Base-by-base conservation (phyloP, 53 echinoderm and acorn worm species). In the Paracentrotus lividus region DNA sequence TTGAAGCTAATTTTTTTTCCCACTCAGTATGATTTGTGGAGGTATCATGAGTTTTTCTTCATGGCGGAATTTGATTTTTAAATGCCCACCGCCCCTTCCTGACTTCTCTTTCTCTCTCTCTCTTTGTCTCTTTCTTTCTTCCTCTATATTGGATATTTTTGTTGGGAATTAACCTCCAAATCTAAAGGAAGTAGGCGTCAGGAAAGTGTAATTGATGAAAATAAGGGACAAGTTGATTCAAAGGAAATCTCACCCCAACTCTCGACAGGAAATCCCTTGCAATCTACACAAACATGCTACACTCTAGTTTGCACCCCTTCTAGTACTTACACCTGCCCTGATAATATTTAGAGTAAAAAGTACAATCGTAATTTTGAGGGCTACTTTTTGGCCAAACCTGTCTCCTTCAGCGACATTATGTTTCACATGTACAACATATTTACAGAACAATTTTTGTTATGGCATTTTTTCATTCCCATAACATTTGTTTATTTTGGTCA, bases 221-320 rank as follows among this genome's bases (percentile, higher is more conserved):
- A 33, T 53, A 85, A 85, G 32, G 53, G 53, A 85, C 26, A 42
- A 29, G 53, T 27, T 29, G 53, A 33, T 85, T 52, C 31, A 49
- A 53, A 85, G 85, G 85, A 85, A 85, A 85, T 85, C 85, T 85
- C 27, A 29, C 51, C 53, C 85, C 85, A 85, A 53, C 85, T 85
- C 51, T 42, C 24, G 85, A 51, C 85, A 85, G 85, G 85, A 85
- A 85, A 85, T 85, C 26, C 10, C 85, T 29, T 51, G 32, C 31
- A 53, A 85, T 85, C 85, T 85, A 52, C 42, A 51, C 27, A 52
- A 85, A 85, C 31, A 85, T 85, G 52, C 32, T 85, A 52, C 31
- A 24, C 85, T 42, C 53, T 85, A 32, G 85, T 32, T 31, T 42
- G 53, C 26, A 53, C 77, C 77, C 14, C 42, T 77, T 77, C 7